Evolutionary conservation across 2,797 vertebrate genomes (phyloP).

Genomic region (Pseudopleuronectes americanus): DNA sequence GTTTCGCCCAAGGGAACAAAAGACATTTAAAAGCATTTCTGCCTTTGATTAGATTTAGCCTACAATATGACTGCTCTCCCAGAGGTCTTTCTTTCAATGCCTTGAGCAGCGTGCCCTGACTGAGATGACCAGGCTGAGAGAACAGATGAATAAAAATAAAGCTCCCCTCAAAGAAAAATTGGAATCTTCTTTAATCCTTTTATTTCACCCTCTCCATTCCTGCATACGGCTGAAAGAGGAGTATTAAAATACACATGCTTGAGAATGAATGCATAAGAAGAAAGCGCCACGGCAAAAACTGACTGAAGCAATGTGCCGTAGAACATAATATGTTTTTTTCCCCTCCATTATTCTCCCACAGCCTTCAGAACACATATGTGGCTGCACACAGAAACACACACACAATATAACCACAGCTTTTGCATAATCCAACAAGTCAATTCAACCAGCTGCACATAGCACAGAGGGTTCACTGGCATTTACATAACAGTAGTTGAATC

Average conservation of each 20-base stretch:
- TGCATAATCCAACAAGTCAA: conserved; percentile 64
- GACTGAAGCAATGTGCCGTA: conserved; percentile 69
- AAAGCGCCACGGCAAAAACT: conserved; percentile 56
- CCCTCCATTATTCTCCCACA: conserved; percentile 66
- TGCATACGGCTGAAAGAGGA: conserved; percentile 46
- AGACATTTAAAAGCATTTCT: conserved; percentile 85
- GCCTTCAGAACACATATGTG: conserved; percentile 57
- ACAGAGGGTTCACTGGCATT: conserved; percentile 48
- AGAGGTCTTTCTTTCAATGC: conserved; percentile 65
- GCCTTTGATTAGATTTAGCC: conserved; percentile 81
- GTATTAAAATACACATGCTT: conserved; percentile 61
- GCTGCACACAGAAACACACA: conserved; percentile 43
- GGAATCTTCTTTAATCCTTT: conserved; percentile 63
- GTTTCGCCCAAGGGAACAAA: conserved; percentile 77
- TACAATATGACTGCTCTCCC: conserved; percentile 70
- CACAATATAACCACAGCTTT: conserved; percentile 43
- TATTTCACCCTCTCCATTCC: conserved; percentile 44
- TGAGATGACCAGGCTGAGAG: conserved; percentile 31
- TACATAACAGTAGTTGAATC: conserved; percentile 45
- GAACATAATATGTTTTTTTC: conserved; percentile 50
- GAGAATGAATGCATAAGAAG: conserved; percentile 61
- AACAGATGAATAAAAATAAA: conserved; percentile 57
- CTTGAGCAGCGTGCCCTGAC: conserved; percentile 40
- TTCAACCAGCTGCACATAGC: conserved; percentile 51
- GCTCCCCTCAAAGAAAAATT: conserved; percentile 54